These are phyloP conservation scores for Chalcis sispes DNA, from an alignment of 2,888 invertebrate species.

Conservation along the genomic window DNA sequence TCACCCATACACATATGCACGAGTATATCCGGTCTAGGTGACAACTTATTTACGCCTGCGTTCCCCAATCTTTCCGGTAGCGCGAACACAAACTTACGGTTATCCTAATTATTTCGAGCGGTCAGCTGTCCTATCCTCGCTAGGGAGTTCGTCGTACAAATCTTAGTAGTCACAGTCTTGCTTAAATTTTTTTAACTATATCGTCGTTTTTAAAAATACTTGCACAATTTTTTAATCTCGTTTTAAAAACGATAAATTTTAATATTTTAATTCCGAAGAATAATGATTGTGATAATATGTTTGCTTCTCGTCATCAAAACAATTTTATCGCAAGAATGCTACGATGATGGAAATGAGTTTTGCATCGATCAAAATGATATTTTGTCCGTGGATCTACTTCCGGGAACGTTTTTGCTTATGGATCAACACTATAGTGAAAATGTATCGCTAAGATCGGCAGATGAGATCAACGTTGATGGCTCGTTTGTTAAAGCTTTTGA, in stretches of 20 bases:
- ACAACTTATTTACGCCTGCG: constrained; percentile 11
- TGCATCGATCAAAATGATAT: constrained; percentile 81
- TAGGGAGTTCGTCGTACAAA: not conserved
- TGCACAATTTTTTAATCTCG: too few species aligned
- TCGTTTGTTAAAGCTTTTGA: constrained; percentile 81
- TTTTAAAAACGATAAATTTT: too few species aligned
- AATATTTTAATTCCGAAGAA: too few species aligned
- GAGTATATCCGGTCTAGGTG: not conserved
- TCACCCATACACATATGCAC: too few species aligned
- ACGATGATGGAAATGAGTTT: constrained; percentile 73
- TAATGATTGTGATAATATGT: constrained; percentile 17
- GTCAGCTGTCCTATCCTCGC: not conserved
- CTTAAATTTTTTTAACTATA: not conserved
- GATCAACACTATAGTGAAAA: constrained; percentile 59
- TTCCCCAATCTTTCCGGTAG: constrained; percentile 13
- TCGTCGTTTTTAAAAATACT: not conserved
- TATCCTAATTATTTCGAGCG: constrained; percentile 40
- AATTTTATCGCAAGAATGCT: constrained; percentile 65
- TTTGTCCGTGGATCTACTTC: constrained; percentile 83
- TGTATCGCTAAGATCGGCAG: constrained; percentile 42
- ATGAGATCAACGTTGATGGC: constrained; percentile 75
- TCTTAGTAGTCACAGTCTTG: not conserved
- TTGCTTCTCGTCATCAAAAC: not conserved
- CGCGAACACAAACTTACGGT: constrained; percentile 38
- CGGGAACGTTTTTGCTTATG: constrained; percentile 80